These are phyloP conservation scores for Tupiocoris notatus DNA, from an alignment of 2,888 invertebrate species.

Conservation along the genomic window DNA sequence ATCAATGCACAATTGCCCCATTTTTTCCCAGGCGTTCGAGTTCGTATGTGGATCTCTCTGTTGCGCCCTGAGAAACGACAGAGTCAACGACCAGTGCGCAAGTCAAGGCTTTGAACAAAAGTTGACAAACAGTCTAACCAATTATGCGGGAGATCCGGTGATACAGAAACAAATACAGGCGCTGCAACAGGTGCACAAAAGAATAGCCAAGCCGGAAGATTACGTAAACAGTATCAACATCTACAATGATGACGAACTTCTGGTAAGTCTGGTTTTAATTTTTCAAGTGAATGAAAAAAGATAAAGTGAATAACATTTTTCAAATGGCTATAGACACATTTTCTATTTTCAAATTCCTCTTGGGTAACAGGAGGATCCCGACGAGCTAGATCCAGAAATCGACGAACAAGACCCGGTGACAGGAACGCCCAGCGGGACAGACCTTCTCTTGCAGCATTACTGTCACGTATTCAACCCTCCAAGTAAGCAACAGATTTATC, in stretches of 20 bases:
- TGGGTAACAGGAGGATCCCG: conserved; percentile 54
- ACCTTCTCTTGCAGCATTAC: conserved; percentile 45
- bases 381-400: conserved; percentile 58
- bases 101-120: conserved; percentile 54
- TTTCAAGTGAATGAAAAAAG: too few relatives aligned
- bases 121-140: conserved; percentile 32
- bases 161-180: conserved; percentile 45
- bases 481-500: conserved; percentile 18
- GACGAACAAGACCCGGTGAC: conserved; percentile 55
- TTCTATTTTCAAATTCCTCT: background rate
- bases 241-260: conserved; percentile 47
- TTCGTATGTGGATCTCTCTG: conserved; percentile 60
- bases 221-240: conserved; percentile 25
- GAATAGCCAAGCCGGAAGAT: conserved; percentile 43
- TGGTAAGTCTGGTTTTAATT: conserved; percentile 46
- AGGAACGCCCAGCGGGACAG: conserved; percentile 48
- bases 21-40: conserved; percentile 47
- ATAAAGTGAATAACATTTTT: too few relatives aligned
- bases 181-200: conserved; percentile 46
- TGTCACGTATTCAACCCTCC: conserved; percentile 45
- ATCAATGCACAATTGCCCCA: background rate
- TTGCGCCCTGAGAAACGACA: conserved; percentile 57
- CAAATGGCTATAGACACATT: too few relatives aligned
- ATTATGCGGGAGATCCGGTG: conserved; percentile 37
- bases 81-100: conserved; percentile 56